Percentiles rank a stretch among this genome's conserved stretches.
phyloP scores from a whole-genome alignment of 2,888 invertebrate genomes.

The Agrotis segetum region DNA sequence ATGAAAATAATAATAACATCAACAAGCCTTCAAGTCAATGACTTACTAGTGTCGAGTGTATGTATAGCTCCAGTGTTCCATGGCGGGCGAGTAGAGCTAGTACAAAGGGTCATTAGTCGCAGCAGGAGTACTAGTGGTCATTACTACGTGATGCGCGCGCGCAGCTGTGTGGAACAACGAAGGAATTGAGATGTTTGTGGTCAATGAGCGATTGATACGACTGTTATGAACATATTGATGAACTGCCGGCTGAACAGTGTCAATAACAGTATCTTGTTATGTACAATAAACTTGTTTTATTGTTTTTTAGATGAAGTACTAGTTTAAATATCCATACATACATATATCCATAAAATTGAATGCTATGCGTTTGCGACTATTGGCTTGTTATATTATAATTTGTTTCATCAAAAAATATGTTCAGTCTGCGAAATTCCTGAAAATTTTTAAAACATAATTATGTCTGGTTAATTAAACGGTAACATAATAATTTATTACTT shows the following conservation, averaged over 20 bases:
- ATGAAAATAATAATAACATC: neutral
- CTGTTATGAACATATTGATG: neutral
- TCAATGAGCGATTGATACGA: neutral
- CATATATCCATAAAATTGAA: too few relatives aligned
- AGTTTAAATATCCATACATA: neutral
- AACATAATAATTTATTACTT: neutral
- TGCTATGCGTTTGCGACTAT: neutral
- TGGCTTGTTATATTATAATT: too few relatives aligned
- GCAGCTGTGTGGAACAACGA: conserved; percentile 20
- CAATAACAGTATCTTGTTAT: neutral
- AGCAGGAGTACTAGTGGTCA: conserved; percentile 13
- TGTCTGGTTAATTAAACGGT: neutral
- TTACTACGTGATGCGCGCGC: conserved; percentile 30
- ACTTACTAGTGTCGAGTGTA: conserved; percentile 12
- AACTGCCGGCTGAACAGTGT: neutral
- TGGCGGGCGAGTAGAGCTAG: conserved; percentile 6
- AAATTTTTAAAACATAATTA: too few relatives aligned
- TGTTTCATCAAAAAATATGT: too few relatives aligned
- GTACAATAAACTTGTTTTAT: neutral
- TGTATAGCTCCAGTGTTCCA: conserved; percentile 21
- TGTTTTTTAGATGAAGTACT: neutral
- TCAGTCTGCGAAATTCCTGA: too few relatives aligned
- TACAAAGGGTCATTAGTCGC: conserved; percentile 51
- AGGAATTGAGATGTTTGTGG: conserved; percentile 2
- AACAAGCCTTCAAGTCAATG: conserved; percentile 29